Conservation (phyloP, 1,140 invertebrate genomes). For the Chironomus tepperi region DNA sequence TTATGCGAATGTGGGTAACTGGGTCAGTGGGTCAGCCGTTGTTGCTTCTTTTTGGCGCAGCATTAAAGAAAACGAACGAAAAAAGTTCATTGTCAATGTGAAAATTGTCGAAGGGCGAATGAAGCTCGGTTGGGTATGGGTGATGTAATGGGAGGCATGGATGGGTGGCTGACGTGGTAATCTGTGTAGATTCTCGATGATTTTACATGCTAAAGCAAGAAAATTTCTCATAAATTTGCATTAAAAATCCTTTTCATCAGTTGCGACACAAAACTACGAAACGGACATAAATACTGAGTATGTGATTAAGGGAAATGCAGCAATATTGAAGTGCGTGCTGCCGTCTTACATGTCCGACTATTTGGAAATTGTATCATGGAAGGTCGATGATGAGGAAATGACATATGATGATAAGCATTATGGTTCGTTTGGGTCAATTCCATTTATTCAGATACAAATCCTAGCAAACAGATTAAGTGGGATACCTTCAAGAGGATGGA, state of each 20-base stretch:
- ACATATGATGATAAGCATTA: conserved; percentile 53
- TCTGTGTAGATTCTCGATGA: too few species aligned
- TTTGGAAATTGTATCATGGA: conserved; percentile 81
- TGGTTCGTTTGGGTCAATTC: conserved; percentile 51
- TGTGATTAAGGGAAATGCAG: conserved; percentile 82
- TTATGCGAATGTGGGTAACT: too few species aligned
- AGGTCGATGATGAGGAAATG: conserved; percentile 64
- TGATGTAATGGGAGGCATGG: neutral
- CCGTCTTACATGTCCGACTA: conserved; percentile 89
- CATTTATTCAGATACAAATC: too few species aligned
- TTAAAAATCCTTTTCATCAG: conserved; percentile 49
- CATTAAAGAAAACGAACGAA: too few species aligned
- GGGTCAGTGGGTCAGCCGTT: too few species aligned
- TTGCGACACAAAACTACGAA: conserved; percentile 79
- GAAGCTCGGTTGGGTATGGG: neutral
- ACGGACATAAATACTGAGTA: conserved; percentile 86
- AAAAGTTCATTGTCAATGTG: too few species aligned
- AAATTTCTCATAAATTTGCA: too few species aligned
- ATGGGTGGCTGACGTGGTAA: too few species aligned
- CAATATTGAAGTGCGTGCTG: conserved; percentile 83
- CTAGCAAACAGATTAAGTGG: conserved; percentile 19
- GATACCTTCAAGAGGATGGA: neutral
- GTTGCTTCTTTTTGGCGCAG: too few species aligned
- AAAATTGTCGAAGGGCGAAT: too few species aligned
- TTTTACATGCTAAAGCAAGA: too few species aligned